phyloP scores from a whole-genome alignment of 2,113 vertebrate species.

The Gnathonemus longibarbis region DNA sequence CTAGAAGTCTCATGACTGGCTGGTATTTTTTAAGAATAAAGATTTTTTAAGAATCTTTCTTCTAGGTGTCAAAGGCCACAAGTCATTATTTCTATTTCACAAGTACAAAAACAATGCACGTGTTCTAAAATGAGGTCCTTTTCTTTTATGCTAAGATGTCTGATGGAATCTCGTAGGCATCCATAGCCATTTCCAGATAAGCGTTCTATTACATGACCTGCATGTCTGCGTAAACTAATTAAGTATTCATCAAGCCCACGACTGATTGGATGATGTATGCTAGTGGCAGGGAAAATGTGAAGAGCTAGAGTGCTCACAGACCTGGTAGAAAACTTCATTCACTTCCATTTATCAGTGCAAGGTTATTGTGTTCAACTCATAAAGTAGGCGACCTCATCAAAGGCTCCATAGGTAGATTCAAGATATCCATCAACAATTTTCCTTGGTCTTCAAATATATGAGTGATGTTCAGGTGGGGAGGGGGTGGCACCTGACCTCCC shows the following conservation, averaged over 20 bases:
- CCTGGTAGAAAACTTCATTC: background rate
- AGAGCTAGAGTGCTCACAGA: background rate
- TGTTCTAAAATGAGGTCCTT: too few relatives aligned
- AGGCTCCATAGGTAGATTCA: constrained; percentile 27
- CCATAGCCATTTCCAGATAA: background rate
- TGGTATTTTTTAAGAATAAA: background rate
- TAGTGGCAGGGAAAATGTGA: background rate
- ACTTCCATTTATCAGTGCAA: constrained; percentile 21
- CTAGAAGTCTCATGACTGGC: background rate
- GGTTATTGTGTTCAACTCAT: constrained; percentile 28
- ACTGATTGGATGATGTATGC: background rate
- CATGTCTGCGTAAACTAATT: background rate
- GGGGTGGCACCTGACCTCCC: background rate
- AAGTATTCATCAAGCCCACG: background rate
- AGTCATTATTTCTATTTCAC: background rate
- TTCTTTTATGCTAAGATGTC: background rate
- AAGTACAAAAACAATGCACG: background rate
- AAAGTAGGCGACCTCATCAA: constrained; percentile 30
- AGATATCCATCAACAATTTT: constrained; percentile 36
- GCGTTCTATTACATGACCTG: background rate
- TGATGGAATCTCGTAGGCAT: background rate
- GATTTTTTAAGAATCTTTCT: too few relatives aligned
- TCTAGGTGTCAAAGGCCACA: background rate
- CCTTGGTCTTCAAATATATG: constrained; percentile 27
- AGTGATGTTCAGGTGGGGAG: constrained; percentile 27